These are phyloP conservation scores for Xenentodon cancila DNA, from an alignment of 2,797 vertebrate species.

Conservation along the genomic window DNA sequence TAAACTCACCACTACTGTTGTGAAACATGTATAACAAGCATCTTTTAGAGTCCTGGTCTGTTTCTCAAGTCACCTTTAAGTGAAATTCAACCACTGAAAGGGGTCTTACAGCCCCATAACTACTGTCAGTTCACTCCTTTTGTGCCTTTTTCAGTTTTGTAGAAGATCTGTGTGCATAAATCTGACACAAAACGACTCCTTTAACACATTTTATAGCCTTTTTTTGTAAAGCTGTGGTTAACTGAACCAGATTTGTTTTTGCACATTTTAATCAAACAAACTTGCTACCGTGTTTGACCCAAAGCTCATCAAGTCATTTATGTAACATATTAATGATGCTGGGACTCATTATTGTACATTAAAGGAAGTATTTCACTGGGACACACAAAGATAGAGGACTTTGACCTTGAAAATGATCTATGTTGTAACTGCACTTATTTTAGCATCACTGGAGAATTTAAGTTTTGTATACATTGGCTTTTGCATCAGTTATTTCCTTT, in stretches of 20 bases:
- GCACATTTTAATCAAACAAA: not conserved
- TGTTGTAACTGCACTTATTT: constrained; percentile 10
- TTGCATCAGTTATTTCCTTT: not conserved
- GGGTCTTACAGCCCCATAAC: not conserved
- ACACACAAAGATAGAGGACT: too few species aligned
- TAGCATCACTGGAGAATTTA: constrained; percentile 44
- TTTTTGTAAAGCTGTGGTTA: too few species aligned
- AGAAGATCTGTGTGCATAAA: not conserved
- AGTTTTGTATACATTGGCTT: constrained; percentile 12
- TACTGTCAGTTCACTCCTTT: constrained; percentile 15
- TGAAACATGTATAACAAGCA: too few species aligned
- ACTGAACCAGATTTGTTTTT: too few species aligned
- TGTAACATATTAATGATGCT: constrained; percentile 18
- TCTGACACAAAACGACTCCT: too few species aligned
- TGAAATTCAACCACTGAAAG: not conserved
- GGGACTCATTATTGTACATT: too few species aligned
- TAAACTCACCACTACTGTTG: too few species aligned
- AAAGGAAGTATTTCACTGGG: too few species aligned
- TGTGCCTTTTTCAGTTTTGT: constrained; percentile 34
- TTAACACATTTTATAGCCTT: too few species aligned
- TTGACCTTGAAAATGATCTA: too few species aligned
- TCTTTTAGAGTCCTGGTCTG: not conserved
- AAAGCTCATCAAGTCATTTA: not conserved
- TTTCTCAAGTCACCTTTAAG: constrained; percentile 8
- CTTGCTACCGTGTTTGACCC: too few species aligned